Conservation (phyloP, 2,797 vertebrate genomes). For the Gadopsis bispinosus region DNA sequence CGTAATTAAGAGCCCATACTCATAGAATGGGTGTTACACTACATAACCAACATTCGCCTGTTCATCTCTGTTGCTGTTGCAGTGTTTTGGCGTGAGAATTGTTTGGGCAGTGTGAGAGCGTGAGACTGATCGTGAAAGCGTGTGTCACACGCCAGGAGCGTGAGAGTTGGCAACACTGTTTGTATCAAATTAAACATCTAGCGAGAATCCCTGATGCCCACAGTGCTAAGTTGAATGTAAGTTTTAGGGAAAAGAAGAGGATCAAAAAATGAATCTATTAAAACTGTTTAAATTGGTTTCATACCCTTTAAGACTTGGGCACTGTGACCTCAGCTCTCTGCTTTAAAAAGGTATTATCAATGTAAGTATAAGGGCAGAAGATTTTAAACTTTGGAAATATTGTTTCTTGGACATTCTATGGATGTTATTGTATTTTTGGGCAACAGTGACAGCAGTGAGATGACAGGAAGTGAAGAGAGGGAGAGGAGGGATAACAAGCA, state of each 20-base stretch:
- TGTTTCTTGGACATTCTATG: neutral
- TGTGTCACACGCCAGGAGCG: too few species aligned
- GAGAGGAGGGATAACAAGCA: neutral
- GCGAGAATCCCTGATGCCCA: conserved; percentile 46
- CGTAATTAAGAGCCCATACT: too few species aligned
- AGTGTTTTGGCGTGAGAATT: too few species aligned
- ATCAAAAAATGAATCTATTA: conserved; percentile 59
- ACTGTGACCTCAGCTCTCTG: conserved; percentile 46
- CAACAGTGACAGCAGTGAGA: neutral
- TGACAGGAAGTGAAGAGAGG: neutral
- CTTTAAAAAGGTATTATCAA: conserved; percentile 10
- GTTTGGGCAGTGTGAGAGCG: too few species aligned
- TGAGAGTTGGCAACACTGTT: too few species aligned
- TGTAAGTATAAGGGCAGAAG: conserved; percentile 1
- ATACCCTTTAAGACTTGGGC: conserved; percentile 33
- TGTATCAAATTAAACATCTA: conserved; percentile 71
- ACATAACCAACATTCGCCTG: too few species aligned
- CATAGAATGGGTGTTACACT: too few species aligned
- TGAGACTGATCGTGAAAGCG: too few species aligned
- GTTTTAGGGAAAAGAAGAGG: conserved; percentile 49
- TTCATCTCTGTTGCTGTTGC: too few species aligned
- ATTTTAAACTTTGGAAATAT: neutral
- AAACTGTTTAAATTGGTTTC: conserved; percentile 47
- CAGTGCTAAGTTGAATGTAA: conserved; percentile 50
- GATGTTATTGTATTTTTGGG: neutral